Conservation (phyloP, 2,888 invertebrate species). For the Drosophila stalkeri region DNA sequence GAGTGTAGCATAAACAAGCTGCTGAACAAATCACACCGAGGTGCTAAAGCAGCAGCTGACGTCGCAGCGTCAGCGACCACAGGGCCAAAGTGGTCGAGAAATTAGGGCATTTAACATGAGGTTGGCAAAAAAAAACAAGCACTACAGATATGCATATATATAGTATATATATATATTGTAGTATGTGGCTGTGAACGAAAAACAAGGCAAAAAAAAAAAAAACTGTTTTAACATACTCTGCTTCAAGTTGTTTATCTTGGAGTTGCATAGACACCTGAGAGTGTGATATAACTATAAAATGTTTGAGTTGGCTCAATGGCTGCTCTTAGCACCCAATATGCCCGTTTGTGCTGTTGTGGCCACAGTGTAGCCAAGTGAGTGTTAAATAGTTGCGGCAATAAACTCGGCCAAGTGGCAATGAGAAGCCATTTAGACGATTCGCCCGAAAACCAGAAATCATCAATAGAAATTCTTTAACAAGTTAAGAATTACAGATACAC, state of each 20-base stretch:
- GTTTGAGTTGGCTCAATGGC: not conserved
- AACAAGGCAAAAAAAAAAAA: not conserved
- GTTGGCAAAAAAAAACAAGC: constrained; percentile 31
- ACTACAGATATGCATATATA: constrained; percentile 4
- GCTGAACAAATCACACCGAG: constrained; percentile 54
- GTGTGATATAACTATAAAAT: not conserved
- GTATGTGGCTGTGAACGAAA: not conserved
- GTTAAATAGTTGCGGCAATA: constrained; percentile 54
- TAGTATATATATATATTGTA: not conserved
- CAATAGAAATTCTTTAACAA: constrained; percentile 61
- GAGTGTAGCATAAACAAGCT: constrained; percentile 37
- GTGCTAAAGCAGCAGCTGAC: constrained; percentile 57
- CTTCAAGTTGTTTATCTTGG: not conserved
- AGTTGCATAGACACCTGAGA: not conserved
- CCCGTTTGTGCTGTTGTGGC: not conserved
- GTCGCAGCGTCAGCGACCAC: constrained; percentile 8
- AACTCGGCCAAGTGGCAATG: constrained; percentile 18
- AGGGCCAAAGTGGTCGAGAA: constrained; percentile 41
- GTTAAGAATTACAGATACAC: constrained; percentile 22
- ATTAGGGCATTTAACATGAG: constrained; percentile 79
- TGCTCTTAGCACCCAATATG: not conserved
- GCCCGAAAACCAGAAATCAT: constrained; percentile 26
- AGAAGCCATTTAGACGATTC: constrained; percentile 18
- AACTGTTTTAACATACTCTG: not conserved
- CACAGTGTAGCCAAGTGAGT: constrained; percentile 14